These are phyloP conservation scores for Lottia gigantea DNA, from an alignment of 2,888 invertebrate species.

Conservation along the genomic window DNA sequence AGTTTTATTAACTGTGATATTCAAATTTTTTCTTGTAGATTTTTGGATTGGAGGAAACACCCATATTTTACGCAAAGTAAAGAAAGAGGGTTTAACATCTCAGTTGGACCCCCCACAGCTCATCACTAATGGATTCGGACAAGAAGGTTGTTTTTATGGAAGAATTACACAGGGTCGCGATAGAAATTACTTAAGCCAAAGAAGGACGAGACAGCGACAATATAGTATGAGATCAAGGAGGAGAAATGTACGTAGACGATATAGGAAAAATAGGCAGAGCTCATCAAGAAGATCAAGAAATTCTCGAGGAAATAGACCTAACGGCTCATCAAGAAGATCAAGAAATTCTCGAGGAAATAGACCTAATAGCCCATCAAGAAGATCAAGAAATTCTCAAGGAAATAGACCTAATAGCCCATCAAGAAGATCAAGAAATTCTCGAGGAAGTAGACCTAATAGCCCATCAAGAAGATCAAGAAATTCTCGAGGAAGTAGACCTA, in stretches of 20 bases:
- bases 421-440: not conserved
- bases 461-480: not conserved
- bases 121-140: no score
- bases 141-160: no score
- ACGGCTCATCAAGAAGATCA: not conserved
- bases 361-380: not conserved
- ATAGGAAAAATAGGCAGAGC: no score
- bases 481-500: no score
- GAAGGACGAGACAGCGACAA: not conserved
- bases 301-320: not conserved
- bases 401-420: no score
- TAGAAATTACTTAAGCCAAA: not conserved
- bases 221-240: no score
- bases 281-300: not conserved
- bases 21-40: no score
- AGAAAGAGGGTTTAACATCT: not conserved
- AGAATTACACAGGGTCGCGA: no score
- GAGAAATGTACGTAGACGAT: no score
- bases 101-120: not conserved
- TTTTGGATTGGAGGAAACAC: slow-evolving; percentile 1
- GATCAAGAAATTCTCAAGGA: not conserved
- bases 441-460: no score
- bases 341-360: no score
- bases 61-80: not conserved
- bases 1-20: no score